Evolutionary conservation across 2,797 vertebrate genomes (phyloP).

Genomic region (Galago senegalensis): DNA sequence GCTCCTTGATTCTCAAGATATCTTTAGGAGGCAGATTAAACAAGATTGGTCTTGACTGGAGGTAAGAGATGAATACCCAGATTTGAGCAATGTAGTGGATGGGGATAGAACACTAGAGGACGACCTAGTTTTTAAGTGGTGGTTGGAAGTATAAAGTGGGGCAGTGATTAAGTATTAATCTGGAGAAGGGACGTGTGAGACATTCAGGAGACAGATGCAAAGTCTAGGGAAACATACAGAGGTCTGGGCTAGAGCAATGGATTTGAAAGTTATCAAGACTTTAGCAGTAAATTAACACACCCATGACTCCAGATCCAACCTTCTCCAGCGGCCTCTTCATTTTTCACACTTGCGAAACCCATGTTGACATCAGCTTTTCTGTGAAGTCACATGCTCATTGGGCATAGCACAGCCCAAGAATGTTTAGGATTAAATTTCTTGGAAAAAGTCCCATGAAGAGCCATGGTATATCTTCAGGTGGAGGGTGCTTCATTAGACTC

Average conservation of each 20-base stretch:
- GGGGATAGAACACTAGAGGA: not conserved
- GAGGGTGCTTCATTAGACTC: not conserved
- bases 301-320: not conserved
- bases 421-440: not conserved
- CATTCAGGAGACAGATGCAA: not conserved
- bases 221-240: not conserved
- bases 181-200: slow-evolving; percentile 19
- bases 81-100: not conserved
- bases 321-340: not conserved
- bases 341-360: not conserved
- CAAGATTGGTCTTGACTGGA: not conserved
- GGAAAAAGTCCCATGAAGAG: not conserved
- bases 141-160: not conserved
- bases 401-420: not conserved
- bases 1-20: not conserved
- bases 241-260: not conserved
- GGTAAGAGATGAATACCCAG: not conserved
- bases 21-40: not conserved
- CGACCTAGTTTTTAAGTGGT: not conserved
- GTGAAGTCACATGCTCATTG: not conserved
- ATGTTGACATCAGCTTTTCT: not conserved
- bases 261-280: not conserved
- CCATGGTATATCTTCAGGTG: not conserved
- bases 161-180: not conserved
- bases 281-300: not conserved